Percentiles rank a stretch among this genome's conserved stretches.
Conservation (phyloP, 2,888 invertebrate species). For the Isoperla grammatica region DNA sequence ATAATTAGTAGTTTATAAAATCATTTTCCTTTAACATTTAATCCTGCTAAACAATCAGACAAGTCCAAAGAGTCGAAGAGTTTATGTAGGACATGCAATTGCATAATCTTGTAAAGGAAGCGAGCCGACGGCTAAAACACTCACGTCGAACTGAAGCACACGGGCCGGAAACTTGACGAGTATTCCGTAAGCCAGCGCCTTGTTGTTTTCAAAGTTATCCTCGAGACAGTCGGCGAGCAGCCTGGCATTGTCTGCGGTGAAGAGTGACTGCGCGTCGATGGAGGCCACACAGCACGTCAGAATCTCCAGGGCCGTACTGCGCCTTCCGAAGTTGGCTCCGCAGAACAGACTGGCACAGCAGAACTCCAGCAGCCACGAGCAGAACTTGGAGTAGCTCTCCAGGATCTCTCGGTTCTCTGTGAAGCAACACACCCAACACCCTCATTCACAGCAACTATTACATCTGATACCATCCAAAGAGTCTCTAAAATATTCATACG, state of each 20-base stretch:
- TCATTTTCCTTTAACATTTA: no score
- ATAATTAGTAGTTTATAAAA: no score
- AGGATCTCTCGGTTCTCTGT: no score
- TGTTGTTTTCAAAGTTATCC: constrained; percentile 75
- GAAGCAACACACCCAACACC: no score
- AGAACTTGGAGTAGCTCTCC: constrained; percentile 45
- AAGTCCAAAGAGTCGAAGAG: no score
- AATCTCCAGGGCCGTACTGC: constrained; percentile 54
- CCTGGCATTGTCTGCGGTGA: constrained; percentile 44
- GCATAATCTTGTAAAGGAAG: no score
- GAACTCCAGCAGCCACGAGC: constrained; percentile 46
- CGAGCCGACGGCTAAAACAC: no score
- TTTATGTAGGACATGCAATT: no score
- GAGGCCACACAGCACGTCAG: constrained; percentile 10
- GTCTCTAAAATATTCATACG: no score
- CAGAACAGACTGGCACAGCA: constrained; percentile 54
- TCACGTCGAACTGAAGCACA: constrained; percentile 38
- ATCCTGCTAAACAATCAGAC: constrained; percentile 40
- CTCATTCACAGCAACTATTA: no score
- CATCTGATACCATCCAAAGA: no score
- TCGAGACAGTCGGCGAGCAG: constrained; percentile 52
- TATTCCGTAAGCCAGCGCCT: constrained; percentile 57
- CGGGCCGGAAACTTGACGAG: constrained; percentile 44
- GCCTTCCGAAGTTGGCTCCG: constrained; percentile 58
- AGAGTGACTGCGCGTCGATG: constrained; percentile 29